Evolutionary conservation across 2,113 vertebrate genomes (phyloP), one percentile per base, ranked within the genome.

Genomic region (Cololabis saira): DNA sequence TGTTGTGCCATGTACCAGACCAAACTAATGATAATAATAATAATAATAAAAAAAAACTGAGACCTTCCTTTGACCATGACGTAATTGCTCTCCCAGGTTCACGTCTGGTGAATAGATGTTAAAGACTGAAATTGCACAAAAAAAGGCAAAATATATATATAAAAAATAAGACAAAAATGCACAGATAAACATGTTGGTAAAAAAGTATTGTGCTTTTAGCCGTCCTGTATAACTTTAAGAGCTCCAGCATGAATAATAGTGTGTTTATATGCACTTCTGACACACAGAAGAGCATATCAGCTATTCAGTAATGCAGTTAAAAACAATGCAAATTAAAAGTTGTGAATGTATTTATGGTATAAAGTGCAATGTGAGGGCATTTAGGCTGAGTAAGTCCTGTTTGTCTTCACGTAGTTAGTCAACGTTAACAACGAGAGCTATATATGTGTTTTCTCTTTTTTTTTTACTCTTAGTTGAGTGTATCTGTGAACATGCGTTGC

Each of bases 161-260:
- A 50, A 30, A 44, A 18, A 69, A 9, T 15, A 47, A 48, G 14
- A 70, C 1, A 33, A 3, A 70, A 74, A 78, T 24, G 54, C 61
- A 76, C 44, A 78, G 66, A 73, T 73, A 75, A 73, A 86, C 83
- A 81, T 83, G 80, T 85, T 2, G 19, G 71, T 90, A 84, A 78
- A 90, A 54, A 88, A 78, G 80, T 83, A 78, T 92, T 92, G 90
- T 92, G 90, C 90, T 92, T 92, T 88, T 82, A 75, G 78, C 84
- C 81, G 82, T 80, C 71, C 77, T 73, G 61, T 78, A 78, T 79
- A 86, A 67, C 66, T 66, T 68, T 67, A 59, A 78, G 83, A 85
- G 69, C 78, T 83, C 76, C 79, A 74, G 78, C 42, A 17, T 66
- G 70, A 64, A 67, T 52, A 67, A 67, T 52, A 33, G 5, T 61